Base-by-base conservation (phyloP, 2,113 vertebrate species). In the Dendrocopos noguchii region DNA sequence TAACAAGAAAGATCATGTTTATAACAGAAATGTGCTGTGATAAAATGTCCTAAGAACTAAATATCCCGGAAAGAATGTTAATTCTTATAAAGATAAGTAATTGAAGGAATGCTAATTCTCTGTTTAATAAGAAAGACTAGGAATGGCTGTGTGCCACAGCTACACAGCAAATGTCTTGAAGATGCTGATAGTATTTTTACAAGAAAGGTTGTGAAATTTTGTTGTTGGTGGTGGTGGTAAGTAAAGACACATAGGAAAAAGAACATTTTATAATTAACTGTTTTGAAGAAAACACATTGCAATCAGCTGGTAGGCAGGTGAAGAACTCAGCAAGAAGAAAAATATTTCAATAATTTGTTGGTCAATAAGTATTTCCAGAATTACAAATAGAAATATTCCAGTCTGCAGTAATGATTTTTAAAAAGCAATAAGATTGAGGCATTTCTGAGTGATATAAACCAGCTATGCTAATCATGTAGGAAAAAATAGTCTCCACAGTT, bases 41-140 rank as follows among this genome's bases (percentile, higher is more conserved):
- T 96, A 93, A 97, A 96, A 94, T 86, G 65, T 42, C 53, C 46
- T 96, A 96, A 95, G 93, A 96, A 92, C 84, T 90, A 91, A 92
- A 93, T 93, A 97, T 97, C 95, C 94, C 76, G 96, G 96, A 97
- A 97, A 96, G 95, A 97, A 97, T 97, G 96, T 96, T 97, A 97
- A 97, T 93, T 94, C 95, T 92, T 84, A 64, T 87, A 91, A 88
- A 97, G 93, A 97, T 96, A 97, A 96, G 81, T 90, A 85, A 95
- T 60, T 95, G 91, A 91, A 96, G 67, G 95, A 97, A 95, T 96
- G 95, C 61, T 95, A 96, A 96, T 91, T 95, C 93, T 96, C 33
- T 93, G 65, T 94, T 97, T 95, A 88, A 89, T 89, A 80, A 74
- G 74, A 95, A 95, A 56, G 75, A 77, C 65, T 84, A 92, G 47